These are phyloP conservation scores for Platerodrilus igneus DNA, from an alignment of 2,888 invertebrate species.

Conservation along the genomic window DNA sequence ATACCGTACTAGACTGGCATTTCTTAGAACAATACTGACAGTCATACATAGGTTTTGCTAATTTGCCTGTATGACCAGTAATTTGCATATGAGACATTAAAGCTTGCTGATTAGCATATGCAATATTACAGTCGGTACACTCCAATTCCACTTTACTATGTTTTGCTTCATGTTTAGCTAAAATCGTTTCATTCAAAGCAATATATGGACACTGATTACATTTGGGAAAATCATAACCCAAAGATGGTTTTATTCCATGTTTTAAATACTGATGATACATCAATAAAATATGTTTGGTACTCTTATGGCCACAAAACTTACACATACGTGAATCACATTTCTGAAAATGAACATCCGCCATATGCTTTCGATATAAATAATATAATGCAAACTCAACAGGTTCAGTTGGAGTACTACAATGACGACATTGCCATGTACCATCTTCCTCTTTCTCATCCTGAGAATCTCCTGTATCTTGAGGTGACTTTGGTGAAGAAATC, in stretches of 20 bases:
- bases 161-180: slow-evolving; percentile 65
- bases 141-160: slow-evolving; percentile 54
- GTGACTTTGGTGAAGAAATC: slow-evolving; percentile 7
- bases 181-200: slow-evolving; percentile 66
- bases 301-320: slow-evolving; percentile 79
- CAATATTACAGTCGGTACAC: slow-evolving; percentile 56
- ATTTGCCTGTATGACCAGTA: slow-evolving; percentile 51
- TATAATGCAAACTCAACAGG: slow-evolving; percentile 68
- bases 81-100: slow-evolving; percentile 54
- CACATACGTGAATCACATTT: slow-evolving; percentile 72
- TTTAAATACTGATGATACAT: slow-evolving; percentile 76
- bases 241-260: slow-evolving; percentile 67
- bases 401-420: slow-evolving; percentile 66
- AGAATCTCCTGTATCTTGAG: slow-evolving; percentile 5
- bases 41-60: slow-evolving; percentile 43
- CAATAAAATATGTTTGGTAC: slow-evolving; percentile 66
- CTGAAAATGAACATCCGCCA: slow-evolving; percentile 75
- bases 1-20: slow-evolving; percentile 63
- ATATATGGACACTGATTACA: slow-evolving; percentile 73
- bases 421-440: slow-evolving; percentile 78
- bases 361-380: slow-evolving; percentile 73
- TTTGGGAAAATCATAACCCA: slow-evolving; percentile 69
- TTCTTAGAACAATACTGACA: slow-evolving; percentile 73
- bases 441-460: slow-evolving; percentile 58
- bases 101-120: slow-evolving; percentile 48